These are phyloP conservation scores for Minunthozetes semirufus DNA, from an alignment of 2,888 invertebrate species.

Conservation along the genomic window DNA sequence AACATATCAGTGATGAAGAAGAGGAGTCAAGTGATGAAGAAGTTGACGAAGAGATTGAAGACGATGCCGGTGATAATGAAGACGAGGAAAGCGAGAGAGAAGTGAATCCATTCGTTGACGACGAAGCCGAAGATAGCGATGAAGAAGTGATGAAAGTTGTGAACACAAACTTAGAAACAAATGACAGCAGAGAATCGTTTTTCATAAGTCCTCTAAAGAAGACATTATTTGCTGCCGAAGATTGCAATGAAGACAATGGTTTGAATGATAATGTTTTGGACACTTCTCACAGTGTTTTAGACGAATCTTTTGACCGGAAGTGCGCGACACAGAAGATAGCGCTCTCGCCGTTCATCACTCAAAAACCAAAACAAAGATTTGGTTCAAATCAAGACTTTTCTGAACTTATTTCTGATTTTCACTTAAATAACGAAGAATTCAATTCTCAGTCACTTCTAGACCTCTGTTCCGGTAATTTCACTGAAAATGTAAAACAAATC, in stretches of 20 bases:
- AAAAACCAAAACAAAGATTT: background rate
- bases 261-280: background rate
- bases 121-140: background rate
- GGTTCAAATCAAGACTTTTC: background rate
- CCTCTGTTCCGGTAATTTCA: conserved; percentile 31
- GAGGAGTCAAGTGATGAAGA: background rate
- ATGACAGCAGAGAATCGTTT: background rate
- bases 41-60: background rate
- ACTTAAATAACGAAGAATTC: conserved; percentile 2
- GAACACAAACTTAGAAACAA: background rate
- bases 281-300: background rate
- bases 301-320: background rate
- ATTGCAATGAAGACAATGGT: background rate
- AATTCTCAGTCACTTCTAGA: conserved; percentile 28
- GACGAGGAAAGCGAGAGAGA: background rate
- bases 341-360: conserved; percentile 17
- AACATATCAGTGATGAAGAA: background rate
- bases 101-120: background rate
- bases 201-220: background rate
- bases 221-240: background rate
- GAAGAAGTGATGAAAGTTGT: conserved; percentile 1
- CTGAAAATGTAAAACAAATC: background rate
- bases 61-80: background rate
- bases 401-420: background rate
- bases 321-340: conserved; percentile 32